These are phyloP conservation scores for Pogonocichla stellata DNA, from an alignment of 2,113 vertebrate species.

Conservation along the genomic window DNA sequence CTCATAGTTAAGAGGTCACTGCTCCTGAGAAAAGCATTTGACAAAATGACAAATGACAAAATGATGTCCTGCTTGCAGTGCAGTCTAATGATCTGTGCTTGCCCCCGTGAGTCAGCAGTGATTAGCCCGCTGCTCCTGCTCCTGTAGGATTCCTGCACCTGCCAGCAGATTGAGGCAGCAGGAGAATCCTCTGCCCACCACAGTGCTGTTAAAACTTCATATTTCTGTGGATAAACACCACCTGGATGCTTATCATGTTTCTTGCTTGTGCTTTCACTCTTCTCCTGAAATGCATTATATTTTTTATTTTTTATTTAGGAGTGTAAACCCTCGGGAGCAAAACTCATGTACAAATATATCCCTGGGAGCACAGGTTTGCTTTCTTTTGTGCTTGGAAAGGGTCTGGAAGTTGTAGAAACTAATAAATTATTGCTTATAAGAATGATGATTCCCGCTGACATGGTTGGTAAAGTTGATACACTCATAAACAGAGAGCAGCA, in stretches of 20 bases:
- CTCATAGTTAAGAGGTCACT: not conserved
- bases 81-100: not conserved
- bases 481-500: not conserved
- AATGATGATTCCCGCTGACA: not conserved
- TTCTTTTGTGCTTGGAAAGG: not conserved
- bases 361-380: not conserved
- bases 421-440: slow-evolving; percentile 4
- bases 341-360: not conserved
- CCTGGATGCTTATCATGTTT: not conserved
- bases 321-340: not conserved
- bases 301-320: not conserved
- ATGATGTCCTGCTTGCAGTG: not conserved
- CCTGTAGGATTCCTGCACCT: not conserved
- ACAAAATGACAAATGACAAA: not conserved
- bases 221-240: not conserved
- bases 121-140: not conserved
- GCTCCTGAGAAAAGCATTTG: not conserved
- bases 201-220: not conserved
- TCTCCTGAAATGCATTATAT: not conserved
- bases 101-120: not conserved
- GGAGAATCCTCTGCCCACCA: not conserved
- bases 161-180: not conserved
- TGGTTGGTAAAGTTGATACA: not conserved
- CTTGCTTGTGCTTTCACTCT: not conserved
- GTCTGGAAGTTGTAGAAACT: not conserved